phyloP scores from a whole-genome alignment of 2,113 vertebrate species.

The Poicephalus gulielmi region DNA sequence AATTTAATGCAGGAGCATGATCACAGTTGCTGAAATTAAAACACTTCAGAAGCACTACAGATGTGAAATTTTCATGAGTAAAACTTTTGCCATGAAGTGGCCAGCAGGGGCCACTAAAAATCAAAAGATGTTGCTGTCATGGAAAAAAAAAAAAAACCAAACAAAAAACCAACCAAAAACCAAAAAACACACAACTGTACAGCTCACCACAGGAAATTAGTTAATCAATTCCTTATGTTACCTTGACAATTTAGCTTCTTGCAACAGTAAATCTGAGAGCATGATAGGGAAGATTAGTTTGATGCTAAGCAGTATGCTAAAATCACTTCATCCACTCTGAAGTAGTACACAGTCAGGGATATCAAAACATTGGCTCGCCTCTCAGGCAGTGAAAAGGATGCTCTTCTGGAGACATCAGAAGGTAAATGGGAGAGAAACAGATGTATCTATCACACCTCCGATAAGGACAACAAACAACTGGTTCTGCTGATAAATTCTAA shows the following conservation, averaged over 20 bases:
- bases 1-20: neutral
- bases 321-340: neutral
- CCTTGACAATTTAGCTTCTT: conserved; percentile 18
- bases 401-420: neutral
- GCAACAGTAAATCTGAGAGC: neutral
- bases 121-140: conserved; percentile 47
- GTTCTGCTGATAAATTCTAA: neutral
- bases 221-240: conserved; percentile 48
- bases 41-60: neutral
- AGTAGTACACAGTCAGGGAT: neutral
- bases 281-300: neutral
- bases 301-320: neutral
- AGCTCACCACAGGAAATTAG: neutral
- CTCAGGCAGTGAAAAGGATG: neutral
- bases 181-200: neutral
- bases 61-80: neutral
- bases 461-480: neutral
- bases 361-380: neutral
- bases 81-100: conserved; percentile 24
- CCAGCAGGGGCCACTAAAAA: conserved; percentile 68
- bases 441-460: neutral
- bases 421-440: neutral
- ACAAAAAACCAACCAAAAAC: too few species aligned
- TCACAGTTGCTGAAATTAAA: conserved; percentile 35
- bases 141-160: neutral